Evolutionary conservation across 2,113 vertebrate species (phyloP).

Genomic region (Toxostoma redivivum): DNA sequence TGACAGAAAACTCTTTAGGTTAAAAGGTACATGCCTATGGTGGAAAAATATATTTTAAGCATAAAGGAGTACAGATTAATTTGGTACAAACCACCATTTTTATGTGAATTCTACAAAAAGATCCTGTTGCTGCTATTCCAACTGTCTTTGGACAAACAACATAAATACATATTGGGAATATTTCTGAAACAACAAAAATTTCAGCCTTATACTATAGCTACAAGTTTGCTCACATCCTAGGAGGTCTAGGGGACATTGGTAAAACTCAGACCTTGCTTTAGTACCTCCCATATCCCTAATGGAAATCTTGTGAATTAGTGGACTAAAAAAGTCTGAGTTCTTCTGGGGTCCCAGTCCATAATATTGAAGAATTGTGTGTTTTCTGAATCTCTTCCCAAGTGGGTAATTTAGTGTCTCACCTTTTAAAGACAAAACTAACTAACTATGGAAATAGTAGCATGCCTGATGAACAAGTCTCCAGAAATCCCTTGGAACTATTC

Average conservation of each 20-base stretch:
- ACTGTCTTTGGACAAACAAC: not conserved
- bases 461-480: not conserved
- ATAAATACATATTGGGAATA: not conserved
- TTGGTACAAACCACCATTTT: not conserved
- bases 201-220: not conserved
- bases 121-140: not conserved
- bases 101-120: not conserved
- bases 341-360: not conserved
- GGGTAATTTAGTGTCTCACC: not conserved
- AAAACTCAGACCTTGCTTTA: not conserved
- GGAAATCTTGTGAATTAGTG: not conserved
- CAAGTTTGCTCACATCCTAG: not conserved
- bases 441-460: not conserved
- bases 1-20: not conserved
- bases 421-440: constrained; percentile 10
- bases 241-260: not conserved
- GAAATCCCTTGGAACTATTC: not conserved
- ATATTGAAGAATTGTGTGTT: not conserved
- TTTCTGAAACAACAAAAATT: not conserved
- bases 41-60: not conserved
- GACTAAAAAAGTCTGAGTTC: not conserved
- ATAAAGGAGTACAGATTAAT: not conserved
- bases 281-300: not conserved
- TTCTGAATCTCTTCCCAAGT: not conserved
- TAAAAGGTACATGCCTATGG: not conserved